Base-by-base conservation (phyloP, 2,113 vertebrate species). In the Oreotragus oreotragus region DNA sequence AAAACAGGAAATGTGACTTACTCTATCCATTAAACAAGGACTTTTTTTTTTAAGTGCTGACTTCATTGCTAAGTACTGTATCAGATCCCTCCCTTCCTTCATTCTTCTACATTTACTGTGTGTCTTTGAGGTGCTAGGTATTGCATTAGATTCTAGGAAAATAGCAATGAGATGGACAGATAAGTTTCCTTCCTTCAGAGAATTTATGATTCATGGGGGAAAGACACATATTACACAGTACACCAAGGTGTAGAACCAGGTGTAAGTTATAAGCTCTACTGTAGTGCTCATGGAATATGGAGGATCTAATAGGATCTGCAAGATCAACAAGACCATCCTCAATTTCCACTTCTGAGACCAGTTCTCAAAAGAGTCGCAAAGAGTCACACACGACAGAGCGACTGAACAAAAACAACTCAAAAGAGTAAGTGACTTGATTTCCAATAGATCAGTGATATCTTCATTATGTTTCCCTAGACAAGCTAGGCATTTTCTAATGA, bases 1-100 rank as follows among this genome's bases (percentile, higher is more conserved):
- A 92, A 97, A 96, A 96, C 90, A 98, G 96, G 60, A 98, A 94
- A 53, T 96, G 45, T 96, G 93, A 98, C 73, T 96, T 94, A 90
- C 21, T 94, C 30, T 60, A 81, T 60, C 19, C 45, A 90, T 70
- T 88, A 85, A 92, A 73, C 36, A 91, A 91, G 55, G 23, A 64
- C n/a, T n/a, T 96, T 93, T 94, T 60, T 5, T 15, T 70, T 43
- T 7, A 0, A 88, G 51, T 30, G 6, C 60, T 94, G 64, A 88
- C 76, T 95, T 27, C 28, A 77, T 70, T 90, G 94, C 49, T 88
- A 94, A 96, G 28, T 43, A 27, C 79, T 77, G 21, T 80, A 11
- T 36, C 43, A 53, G 49, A 9, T 45, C 45, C 28, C 86, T 92
- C 49, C 66, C 13, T 76, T 84, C 23, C 66, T 90, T 92, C 39